Evolutionary conservation across 2,113 vertebrate genomes (phyloP).

Genomic region (Thamnophis sirtalis): DNA sequence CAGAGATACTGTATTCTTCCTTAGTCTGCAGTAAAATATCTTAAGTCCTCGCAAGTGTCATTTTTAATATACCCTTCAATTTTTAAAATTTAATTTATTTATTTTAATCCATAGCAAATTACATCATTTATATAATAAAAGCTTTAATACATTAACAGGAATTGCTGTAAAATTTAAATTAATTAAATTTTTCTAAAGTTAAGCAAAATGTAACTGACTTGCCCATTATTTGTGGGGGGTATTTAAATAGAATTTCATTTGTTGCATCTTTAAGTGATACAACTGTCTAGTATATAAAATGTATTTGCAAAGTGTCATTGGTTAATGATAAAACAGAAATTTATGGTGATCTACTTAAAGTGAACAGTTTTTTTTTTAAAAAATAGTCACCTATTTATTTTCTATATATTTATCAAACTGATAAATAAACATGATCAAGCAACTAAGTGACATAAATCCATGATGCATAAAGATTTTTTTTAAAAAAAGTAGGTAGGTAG

Average conservation of each 20-base stretch:
- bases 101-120: not conserved
- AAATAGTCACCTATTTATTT: not conserved
- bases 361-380: not conserved
- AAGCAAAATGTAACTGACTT: not conserved
- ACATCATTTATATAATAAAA: not conserved
- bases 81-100: not conserved
- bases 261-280: not conserved
- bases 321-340: not conserved
- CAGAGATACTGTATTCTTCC: not conserved
- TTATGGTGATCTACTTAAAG: not conserved
- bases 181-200: not conserved
- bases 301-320: not conserved
- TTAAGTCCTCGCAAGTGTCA: not conserved
- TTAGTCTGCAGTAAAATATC: not conserved
- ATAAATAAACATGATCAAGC: not conserved
- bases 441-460: not conserved
- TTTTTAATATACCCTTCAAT: not conserved
- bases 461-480: not conserved
- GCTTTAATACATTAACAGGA: not conserved
- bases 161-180: not conserved
- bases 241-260: not conserved
- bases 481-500: not conserved
- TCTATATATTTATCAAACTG: not conserved
- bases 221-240: not conserved
- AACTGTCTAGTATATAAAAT: not conserved